Evolutionary conservation across 2,113 vertebrate species (phyloP).

Genomic region (Cichladusa arquata): DNA sequence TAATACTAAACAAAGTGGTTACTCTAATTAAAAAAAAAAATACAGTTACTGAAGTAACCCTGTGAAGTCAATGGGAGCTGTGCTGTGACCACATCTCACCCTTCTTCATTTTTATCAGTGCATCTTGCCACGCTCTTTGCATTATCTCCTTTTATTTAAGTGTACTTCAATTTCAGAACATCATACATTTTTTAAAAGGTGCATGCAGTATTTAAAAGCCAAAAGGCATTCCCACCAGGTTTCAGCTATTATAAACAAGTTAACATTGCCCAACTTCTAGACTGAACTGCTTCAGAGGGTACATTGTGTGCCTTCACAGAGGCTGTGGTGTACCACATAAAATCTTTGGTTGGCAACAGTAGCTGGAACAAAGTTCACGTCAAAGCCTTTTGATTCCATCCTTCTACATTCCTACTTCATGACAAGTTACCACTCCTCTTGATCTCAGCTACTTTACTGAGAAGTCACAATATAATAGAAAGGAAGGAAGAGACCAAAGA

Average conservation of each 20-base stretch:
- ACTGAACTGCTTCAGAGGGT: conserved; percentile 10
- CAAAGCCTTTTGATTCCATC: conserved; percentile 11
- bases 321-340: conserved; percentile 49
- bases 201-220: not conserved
- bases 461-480: not conserved
- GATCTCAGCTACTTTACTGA: not conserved
- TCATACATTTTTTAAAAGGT: not conserved
- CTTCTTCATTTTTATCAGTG: not conserved
- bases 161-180: not conserved
- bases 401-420: conserved; percentile 10
- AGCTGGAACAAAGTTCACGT: conserved; percentile 24
- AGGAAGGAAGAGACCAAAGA: not conserved
- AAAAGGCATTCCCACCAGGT: conserved; percentile 9
- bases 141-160: not conserved
- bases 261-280: not conserved
- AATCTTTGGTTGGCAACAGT: conserved; percentile 1
- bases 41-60: not conserved
- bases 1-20: not conserved
- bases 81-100: not conserved
- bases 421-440: conserved; percentile 19
- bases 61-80: not conserved
- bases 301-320: conserved; percentile 34
- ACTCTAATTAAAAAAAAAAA: not conserved
- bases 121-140: fast-evolving
- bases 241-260: conserved; percentile 5